Evolutionary conservation across 2,888 invertebrate genomes (phyloP).

Genomic region (Drosophila picticornis): DNA sequence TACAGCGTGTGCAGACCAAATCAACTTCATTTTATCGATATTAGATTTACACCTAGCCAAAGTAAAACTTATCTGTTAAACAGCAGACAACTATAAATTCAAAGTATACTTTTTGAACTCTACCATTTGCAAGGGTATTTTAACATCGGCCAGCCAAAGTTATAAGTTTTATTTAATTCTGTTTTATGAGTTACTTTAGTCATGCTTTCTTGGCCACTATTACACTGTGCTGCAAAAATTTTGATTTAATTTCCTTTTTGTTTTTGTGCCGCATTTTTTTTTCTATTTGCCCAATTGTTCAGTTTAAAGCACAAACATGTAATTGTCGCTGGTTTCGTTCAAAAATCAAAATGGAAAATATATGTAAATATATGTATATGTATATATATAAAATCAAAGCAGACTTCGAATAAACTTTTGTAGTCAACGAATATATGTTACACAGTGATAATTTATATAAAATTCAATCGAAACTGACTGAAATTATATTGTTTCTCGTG

Average conservation of each 20-base stretch:
- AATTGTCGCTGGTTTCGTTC: constrained; percentile 50
- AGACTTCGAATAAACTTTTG: constrained; percentile 11
- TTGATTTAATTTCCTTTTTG: constrained; percentile 21
- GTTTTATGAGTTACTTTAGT: constrained; percentile 9
- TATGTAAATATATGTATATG: constrained; percentile 6
- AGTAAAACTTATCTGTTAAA: neutral
- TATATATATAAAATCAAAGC: constrained; percentile 26
- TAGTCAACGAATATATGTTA: constrained; percentile 30
- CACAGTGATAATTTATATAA: constrained; percentile 11
- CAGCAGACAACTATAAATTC: neutral
- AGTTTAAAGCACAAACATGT: constrained; percentile 56
- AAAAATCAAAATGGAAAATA: constrained; percentile 4
- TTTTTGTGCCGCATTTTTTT: too few species aligned
- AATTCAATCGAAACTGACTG: neutral
- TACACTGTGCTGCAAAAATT: constrained; percentile 56
- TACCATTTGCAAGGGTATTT: constrained; percentile 32
- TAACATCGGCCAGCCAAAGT: constrained; percentile 10
- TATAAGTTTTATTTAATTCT: neutral
- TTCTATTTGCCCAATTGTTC: constrained; percentile 38
- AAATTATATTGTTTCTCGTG: constrained; percentile 11
- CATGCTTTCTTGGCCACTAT: constrained; percentile 55
- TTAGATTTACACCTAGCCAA: neutral
- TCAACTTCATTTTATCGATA: neutral
- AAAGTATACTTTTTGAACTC: neutral
- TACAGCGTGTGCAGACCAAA: neutral